Percentiles rank a stretch among this genome's conserved stretches.
These are phyloP conservation scores for Charina bottae DNA, from an alignment of 2,113 vertebrate genomes.

Conservation along the genomic window DNA sequence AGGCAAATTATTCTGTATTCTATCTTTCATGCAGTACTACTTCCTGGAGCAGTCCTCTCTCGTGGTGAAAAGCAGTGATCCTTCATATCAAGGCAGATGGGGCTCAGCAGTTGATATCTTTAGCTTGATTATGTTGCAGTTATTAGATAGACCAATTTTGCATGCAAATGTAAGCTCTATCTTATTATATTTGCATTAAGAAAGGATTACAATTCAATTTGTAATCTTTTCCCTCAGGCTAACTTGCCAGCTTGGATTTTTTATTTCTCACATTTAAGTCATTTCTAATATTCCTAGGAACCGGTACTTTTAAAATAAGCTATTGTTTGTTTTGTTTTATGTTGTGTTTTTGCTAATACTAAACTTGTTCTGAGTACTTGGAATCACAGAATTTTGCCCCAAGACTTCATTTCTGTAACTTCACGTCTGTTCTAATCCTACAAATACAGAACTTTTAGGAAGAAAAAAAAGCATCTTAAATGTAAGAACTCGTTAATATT, in stretches of 20 bases:
- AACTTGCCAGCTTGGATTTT: background rate
- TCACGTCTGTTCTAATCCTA: background rate
- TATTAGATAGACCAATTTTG: background rate
- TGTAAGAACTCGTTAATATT: background rate
- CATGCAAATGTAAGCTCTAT: background rate
- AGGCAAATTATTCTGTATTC: background rate
- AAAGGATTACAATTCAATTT: background rate
- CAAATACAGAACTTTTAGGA: background rate
- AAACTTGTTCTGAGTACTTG: background rate
- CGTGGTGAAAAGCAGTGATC: background rate
- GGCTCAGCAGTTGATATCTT: background rate
- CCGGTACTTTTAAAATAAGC: background rate
- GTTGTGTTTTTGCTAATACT: background rate
- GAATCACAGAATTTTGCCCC: background rate
- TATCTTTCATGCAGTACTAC: background rate
- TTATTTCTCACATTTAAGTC: background rate
- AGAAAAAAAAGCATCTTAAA: background rate
- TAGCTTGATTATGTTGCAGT: background rate
- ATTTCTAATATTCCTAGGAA: background rate
- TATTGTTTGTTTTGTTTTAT: background rate
- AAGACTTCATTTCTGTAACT: background rate
- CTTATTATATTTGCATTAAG: background rate
- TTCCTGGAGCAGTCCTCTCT: background rate
- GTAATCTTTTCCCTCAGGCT: background rate
- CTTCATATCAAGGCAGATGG: background rate